Percentiles rank a stretch among this genome's conserved stretches.
Evolutionary conservation across 1,140 invertebrate genomes (phyloP).

Genomic region (Cydia pomonella): DNA sequence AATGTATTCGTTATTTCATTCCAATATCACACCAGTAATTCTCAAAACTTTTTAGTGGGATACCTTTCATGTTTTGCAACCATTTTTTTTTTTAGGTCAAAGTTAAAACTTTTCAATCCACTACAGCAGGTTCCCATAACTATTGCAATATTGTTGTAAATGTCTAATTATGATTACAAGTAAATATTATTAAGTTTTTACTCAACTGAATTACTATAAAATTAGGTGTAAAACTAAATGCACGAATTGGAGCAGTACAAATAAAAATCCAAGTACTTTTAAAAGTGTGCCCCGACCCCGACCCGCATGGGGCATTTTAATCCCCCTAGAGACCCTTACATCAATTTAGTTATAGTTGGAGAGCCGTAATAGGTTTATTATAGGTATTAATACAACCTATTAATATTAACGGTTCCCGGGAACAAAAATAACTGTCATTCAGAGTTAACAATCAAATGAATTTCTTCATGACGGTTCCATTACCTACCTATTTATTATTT

Average conservation of each 20-base stretch:
- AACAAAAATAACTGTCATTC: neutral
- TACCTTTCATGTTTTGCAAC: too few species aligned
- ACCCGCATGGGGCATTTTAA: slow-evolving; percentile 1
- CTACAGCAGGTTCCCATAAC: too few species aligned
- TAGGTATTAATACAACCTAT: neutral
- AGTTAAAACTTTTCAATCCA: too few species aligned
- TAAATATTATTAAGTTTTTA: too few species aligned
- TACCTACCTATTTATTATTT: neutral
- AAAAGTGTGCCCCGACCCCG: neutral
- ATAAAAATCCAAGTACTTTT: neutral
- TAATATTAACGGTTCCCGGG: neutral
- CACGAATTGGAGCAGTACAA: too few species aligned
- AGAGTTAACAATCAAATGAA: neutral
- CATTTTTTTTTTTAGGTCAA: too few species aligned
- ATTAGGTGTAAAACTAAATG: neutral
- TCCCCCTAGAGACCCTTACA: neutral
- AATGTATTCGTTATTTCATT: neutral
- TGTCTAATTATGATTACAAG: too few species aligned
- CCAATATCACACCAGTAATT: neutral
- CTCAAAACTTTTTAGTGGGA: too few species aligned
- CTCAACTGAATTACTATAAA: neutral
- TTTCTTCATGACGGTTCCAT: neutral
- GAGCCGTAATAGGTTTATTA: neutral
- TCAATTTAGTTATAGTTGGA: neutral
- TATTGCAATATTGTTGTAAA: too few species aligned